Base-by-base conservation (phyloP, 2,797 vertebrate genomes). In the Sebastes hopkinsi region DNA sequence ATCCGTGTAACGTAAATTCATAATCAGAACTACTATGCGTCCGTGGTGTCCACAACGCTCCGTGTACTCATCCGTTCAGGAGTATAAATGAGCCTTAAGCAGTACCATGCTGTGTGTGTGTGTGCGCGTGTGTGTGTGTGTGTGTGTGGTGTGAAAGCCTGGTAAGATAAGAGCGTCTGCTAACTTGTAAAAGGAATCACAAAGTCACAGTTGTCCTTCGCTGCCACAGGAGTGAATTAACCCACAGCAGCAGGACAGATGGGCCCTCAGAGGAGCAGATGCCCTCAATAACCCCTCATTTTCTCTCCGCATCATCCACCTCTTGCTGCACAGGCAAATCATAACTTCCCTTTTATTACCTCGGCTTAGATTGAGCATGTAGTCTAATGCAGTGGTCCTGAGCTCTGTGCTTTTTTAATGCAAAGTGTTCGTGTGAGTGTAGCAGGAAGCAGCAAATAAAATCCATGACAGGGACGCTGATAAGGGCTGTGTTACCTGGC, bases 401-500 rank as follows among this genome's bases (percentile, higher is more conserved):
- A n/a, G 25, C 64, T 69, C 42, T 52, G 69, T 75, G 68, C 32
- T 81, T 88, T 86, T 90, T 85, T 69, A 87, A 94, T 95, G 92
- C 91, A 95, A 95, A 92, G 60, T 38, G 12, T 79, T 76, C 61
- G 64, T 80, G 83, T 82, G 60, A 56, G 67, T 34, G 8, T 2
- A 88, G 75, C 84, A 86, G 88, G 90, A 93, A 91, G 82, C 50
- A 1, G 64, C 20, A 58, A 75, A 80, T 84, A n/a, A 80, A 85
- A 83, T 84, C 73, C 34, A 67, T 38, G 77, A 86, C 80, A 3
- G 58, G 18, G 32, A 61, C 52, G 14, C 55, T 70, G 93, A 95
- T 94, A 88, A 91, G 72, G 38, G 25, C 59, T 67, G 75, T 18
- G 76, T 79, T 62, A 64, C 76, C 80, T 84, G 79, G 62, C 52